Base-by-base conservation (phyloP, 2,888 invertebrate genomes). In the Scaptodrosophila latifasciaeformis region DNA sequence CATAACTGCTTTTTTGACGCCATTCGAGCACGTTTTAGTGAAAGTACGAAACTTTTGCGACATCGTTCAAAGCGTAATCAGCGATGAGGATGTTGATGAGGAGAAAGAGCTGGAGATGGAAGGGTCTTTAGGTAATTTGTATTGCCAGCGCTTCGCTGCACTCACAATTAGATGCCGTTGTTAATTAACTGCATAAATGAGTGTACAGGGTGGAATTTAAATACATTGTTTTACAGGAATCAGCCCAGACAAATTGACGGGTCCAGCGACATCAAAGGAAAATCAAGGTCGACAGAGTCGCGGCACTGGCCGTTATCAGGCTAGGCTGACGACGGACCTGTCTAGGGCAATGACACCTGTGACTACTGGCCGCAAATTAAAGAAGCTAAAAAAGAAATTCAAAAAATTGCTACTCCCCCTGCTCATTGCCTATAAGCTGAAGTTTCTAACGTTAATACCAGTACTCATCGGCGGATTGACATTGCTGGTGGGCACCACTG, bases 351-450 rank as follows among this genome's bases (percentile, higher is more conserved):
- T 24, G 24, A 24, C 24, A 24, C 7, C 24, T 3, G 24, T 7
- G 24, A 3, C 24, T 24, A 64, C 60, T 18, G 62, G 75, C 39
- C 84, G 84, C 27, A 82, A 86, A 57, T 82, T 85, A 18, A 86
- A 87, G 54, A 90, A 89, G 70, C 74, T 87, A 46, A 88, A 88
- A 61, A 90, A 90, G 83, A 91, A 90, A 83, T 88, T 90, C 65
- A 90, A 90, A 67, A 92, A 91, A 78, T 91, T 91, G 80, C 86
- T 94, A 85, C 85, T 94, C 72, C 94, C 95, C 0, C 87, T 95
- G 13, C 87, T 95, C 24, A 80, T 95, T 71, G 94, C 95, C 0
- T 95, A 95, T 85, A 95, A 95, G 85, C 86, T 95, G 81, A 95
- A 95, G 84, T 94, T 92, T 84, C 90, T 94, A 69, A 91, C 93